Evolutionary conservation across 2,113 vertebrate genomes (phyloP).

Genomic region (Chamaea fasciata): DNA sequence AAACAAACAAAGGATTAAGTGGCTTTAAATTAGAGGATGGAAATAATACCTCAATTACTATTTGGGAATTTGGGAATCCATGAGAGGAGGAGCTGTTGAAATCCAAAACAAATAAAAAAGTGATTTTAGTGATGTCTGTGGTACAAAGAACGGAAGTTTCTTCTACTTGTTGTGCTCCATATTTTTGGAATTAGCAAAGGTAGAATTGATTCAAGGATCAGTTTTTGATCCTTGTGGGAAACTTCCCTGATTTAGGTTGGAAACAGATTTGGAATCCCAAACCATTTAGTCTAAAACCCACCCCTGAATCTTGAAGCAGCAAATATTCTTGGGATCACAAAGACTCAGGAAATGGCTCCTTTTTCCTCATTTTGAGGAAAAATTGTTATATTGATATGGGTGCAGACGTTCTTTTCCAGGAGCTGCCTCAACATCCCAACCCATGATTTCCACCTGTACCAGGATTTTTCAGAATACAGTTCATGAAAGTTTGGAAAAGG

Average conservation of each 20-base stretch:
- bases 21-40: neutral
- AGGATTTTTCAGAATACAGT: too few relatives aligned
- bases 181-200: neutral
- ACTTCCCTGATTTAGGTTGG: neutral
- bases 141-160: neutral
- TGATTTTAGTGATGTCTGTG: neutral
- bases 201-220: neutral
- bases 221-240: neutral
- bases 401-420: neutral
- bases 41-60: neutral
- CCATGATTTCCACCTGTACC: neutral
- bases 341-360: neutral
- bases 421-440: neutral
- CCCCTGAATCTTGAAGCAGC: neutral
- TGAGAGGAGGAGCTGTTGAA: neutral
- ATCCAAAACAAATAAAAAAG: rapidly evolving
- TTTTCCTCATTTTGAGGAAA: neutral
- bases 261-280: neutral
- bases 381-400: too few relatives aligned
- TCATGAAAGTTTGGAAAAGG: neutral
- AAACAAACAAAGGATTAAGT: neutral
- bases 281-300: neutral
- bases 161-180: neutral
- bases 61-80: neutral
- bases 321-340: neutral